These are phyloP conservation scores for Ephestia elutella DNA, from an alignment of 1,140 invertebrate species.

Conservation along the genomic window DNA sequence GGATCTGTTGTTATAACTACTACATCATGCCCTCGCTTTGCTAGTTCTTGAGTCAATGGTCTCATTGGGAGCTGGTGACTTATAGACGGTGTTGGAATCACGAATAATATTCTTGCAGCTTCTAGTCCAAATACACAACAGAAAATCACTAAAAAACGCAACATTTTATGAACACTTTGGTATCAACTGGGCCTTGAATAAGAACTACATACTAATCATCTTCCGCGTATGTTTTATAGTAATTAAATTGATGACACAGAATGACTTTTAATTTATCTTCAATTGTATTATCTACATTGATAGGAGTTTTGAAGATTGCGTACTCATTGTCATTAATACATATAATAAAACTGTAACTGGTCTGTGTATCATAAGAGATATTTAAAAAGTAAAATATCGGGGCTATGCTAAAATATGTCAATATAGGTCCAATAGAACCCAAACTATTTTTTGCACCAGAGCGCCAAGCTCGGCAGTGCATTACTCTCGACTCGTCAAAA, in stretches of 20 bases:
- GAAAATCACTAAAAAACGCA: not conserved
- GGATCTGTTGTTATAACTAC: slow-evolving; percentile 57
- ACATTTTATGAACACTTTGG: not conserved
- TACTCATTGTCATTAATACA: too few species aligned
- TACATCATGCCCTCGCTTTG: slow-evolving; percentile 68
- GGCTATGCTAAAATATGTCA: too few species aligned
- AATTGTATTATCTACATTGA: not conserved
- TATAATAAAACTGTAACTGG: too few species aligned
- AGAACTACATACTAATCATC: not conserved
- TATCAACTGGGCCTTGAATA: not conserved
- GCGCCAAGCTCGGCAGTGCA: too few species aligned
- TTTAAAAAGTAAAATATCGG: too few species aligned
- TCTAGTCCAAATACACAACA: slow-evolving; percentile 7
- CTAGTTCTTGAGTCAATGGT: slow-evolving; percentile 60
- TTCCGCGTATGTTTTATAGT: not conserved
- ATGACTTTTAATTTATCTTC: not conserved
- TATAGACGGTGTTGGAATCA: slow-evolving; percentile 67
- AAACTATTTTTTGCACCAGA: too few species aligned
- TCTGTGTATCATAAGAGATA: too few species aligned
- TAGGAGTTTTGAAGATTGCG: too few species aligned
- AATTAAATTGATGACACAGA: not conserved
- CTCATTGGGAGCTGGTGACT: slow-evolving; percentile 76
- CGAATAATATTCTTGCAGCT: slow-evolving; percentile 69
- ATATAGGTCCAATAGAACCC: too few species aligned
- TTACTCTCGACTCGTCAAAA: too few species aligned